Conservation (phyloP, 2,113 vertebrate species). For the Trichechus manatus region DNA sequence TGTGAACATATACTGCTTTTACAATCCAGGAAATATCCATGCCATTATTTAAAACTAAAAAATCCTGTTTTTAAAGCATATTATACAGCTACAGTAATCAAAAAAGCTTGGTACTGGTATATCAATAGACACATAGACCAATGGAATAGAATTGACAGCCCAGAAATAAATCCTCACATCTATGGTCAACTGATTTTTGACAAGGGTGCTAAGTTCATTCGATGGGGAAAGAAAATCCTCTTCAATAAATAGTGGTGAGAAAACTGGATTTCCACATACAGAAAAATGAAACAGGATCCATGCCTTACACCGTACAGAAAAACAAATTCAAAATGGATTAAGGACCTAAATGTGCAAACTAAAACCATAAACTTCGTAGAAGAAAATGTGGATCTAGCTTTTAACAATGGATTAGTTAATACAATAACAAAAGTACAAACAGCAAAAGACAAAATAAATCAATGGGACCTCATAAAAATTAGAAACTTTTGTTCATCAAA, state of each 20-base stretch:
- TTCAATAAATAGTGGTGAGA: neutral
- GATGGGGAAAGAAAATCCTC: neutral
- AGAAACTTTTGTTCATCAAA: neutral
- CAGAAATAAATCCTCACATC: neutral
- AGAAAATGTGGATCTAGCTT: neutral
- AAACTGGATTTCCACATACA: neutral
- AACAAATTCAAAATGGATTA: neutral
- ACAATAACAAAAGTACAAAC: neutral
- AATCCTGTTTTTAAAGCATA: neutral
- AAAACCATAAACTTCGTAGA: neutral
- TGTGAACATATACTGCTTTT: neutral
- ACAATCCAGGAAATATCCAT: neutral
- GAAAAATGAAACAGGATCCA: neutral
- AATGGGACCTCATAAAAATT: neutral
- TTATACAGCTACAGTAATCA: neutral
- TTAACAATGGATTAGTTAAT: neutral
- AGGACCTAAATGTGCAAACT: neutral
- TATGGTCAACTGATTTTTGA: neutral
- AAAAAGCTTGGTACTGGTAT: neutral
- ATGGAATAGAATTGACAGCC: neutral
- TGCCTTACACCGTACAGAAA: neutral
- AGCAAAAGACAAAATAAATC: neutral
- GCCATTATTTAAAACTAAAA: neutral
- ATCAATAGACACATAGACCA: neutral
- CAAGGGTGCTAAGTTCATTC: too few species aligned